phyloP scores from a whole-genome alignment of 2,113 vertebrate species.

The Gasterosteus aculeatus region DNA sequence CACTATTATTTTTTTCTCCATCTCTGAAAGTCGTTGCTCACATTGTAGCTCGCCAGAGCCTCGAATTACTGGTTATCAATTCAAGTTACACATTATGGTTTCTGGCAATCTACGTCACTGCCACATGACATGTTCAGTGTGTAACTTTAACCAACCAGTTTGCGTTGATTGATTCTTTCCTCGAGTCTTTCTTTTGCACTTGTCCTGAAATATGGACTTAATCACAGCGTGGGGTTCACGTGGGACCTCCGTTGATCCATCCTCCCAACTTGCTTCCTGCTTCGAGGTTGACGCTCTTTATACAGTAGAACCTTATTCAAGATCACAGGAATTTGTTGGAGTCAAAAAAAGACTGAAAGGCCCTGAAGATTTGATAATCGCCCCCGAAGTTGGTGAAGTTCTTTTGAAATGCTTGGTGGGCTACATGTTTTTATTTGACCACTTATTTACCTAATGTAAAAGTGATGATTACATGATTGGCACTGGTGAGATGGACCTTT shows the following conservation, averaged over 20 bases:
- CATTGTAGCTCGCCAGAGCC: not conserved
- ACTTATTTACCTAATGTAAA: not conserved
- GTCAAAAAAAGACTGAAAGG: not conserved
- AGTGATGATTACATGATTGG: slow-evolving; percentile 40
- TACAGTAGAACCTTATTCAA: no score
- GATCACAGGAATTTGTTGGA: not conserved
- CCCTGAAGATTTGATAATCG: not conserved
- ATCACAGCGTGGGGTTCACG: not conserved
- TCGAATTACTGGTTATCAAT: not conserved
- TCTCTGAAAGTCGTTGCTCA: not conserved
- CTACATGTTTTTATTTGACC: not conserved
- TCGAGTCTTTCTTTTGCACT: no score
- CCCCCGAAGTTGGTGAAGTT: not conserved
- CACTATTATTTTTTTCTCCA: no score
- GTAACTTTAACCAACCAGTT: not conserved
- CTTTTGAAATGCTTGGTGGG: not conserved
- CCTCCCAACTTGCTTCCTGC: not conserved
- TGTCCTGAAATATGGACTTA: not conserved
- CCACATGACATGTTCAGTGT: not conserved
- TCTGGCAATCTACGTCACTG: not conserved
- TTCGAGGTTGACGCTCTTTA: not conserved
- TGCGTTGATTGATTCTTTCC: no score
- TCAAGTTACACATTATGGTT: not conserved
- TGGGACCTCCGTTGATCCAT: not conserved
- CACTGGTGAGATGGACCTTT: slow-evolving; percentile 31